phyloP scores from a whole-genome alignment of 2,797 vertebrate genomes.

The Iguana delicatissima region DNA sequence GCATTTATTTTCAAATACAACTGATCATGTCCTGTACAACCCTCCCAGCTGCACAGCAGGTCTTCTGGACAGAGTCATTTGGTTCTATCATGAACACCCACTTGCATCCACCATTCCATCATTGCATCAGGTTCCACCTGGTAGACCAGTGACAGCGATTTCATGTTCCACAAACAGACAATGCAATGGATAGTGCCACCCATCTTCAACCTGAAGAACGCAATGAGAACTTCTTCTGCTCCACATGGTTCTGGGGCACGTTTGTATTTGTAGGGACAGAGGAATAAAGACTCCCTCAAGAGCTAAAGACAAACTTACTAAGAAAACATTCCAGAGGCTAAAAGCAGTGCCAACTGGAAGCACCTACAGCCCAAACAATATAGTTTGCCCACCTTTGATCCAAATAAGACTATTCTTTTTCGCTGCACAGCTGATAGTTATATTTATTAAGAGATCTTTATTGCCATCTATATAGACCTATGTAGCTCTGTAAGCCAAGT shows the following conservation, averaged over 20 bases:
- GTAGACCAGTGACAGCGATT: background rate
- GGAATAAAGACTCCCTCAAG: too few species aligned
- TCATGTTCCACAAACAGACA: background rate
- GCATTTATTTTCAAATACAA: conserved; percentile 47
- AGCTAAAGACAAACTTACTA: background rate
- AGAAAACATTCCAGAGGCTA: background rate
- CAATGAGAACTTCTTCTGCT: background rate
- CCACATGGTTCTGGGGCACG: background rate
- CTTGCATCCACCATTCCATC: background rate
- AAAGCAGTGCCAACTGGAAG: background rate
- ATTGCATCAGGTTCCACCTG: background rate
- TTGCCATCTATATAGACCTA: too few species aligned
- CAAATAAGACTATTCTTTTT: too few species aligned
- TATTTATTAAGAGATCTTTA: too few species aligned
- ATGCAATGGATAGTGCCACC: background rate
- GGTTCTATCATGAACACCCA: background rate
- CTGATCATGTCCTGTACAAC: background rate
- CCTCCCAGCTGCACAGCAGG: background rate
- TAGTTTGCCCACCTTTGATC: too few species aligned
- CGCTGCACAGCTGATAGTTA: too few species aligned
- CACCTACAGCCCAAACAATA: background rate
- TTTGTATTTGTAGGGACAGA: background rate
- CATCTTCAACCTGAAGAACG: background rate
- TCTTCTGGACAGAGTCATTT: background rate
- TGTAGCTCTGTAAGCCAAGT: too few species aligned